Evolutionary conservation across 1,140 invertebrate genomes (phyloP), one percentile per base, ranked within the genome.

Genomic region (Steinernema khuongi): DNA sequence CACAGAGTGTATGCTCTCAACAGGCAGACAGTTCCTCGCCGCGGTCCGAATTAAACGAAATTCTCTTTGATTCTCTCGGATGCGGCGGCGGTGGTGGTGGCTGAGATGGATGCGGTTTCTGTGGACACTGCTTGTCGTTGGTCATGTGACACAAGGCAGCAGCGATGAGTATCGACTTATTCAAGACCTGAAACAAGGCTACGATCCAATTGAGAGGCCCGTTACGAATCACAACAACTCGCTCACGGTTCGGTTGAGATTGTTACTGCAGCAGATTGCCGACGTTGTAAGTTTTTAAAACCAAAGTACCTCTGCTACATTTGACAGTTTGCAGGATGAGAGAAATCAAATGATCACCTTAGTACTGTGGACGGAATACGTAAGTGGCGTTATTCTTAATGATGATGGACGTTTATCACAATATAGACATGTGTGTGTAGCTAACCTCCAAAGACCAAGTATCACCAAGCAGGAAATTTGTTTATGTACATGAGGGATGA

Each of bases 251-350:
- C 92, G 91, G 88, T 96, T 99, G 89, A 94, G 94, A 85, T 91
- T 98, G 87, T 96, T 94, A 85, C 91, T 99, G 85, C 96, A 97
- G 91, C 96, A 99, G 90, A 97, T 99, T 87, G 97, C 99, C 87
- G 96, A 98, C 89, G 94, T 98, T 91, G 95, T 98, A 90, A 22
- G 77, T 81, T 29, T 2, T 32, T 17, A 71, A 14, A 0, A 28
- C 18, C 74, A 74, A 14, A 22, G 77, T 29, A 18, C 73, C 19
- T 19, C 19, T 74, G 19, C 22, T 32, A 43, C 1, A 76, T 75
- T 29, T 36, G 22, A 19, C 19, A 11, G 77, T 7, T 22, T 81
- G 75, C 29, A 79, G 78, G 81, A 82, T 68, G 81, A 82, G 36
- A 82, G 81, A 67, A 82, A 82, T 73, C 81, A 82, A 74, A 74